A percentile compares a stretch with the other conserved stretches of the same genome.
These are phyloP conservation scores for Nylanderia fulva DNA, from an alignment of 1,140 invertebrate species.

Conservation along the genomic window DNA sequence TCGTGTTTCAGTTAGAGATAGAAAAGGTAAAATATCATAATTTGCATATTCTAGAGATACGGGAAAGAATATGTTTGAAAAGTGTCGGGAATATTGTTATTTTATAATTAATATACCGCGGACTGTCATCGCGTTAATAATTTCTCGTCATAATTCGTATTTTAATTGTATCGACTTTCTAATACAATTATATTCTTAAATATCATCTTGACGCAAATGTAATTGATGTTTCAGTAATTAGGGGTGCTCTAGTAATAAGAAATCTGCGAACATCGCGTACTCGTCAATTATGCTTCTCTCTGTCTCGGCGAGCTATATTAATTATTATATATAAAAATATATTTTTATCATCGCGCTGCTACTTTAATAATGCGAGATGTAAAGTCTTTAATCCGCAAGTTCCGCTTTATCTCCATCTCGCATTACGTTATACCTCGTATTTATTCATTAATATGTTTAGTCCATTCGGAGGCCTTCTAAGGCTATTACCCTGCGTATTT, in stretches of 20 bases:
- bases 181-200: neutral
- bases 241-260: neutral
- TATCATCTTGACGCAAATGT: neutral
- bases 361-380: constrained; percentile 9
- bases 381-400: neutral
- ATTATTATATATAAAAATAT: too few relatives aligned
- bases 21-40: neutral
- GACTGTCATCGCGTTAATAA: neutral
- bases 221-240: neutral
- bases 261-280: neutral
- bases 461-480: constrained; percentile 47
- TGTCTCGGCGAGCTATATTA: too few relatives aligned
- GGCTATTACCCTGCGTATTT: constrained; percentile 55
- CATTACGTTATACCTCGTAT: constrained; percentile 24
- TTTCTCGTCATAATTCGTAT: neutral
- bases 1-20: neutral
- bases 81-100: neutral
- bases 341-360: neutral
- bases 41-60: neutral
- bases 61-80: neutral
- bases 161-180: neutral
- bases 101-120: neutral
- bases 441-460: constrained; percentile 53
- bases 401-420: neutral
- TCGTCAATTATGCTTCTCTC: neutral